These are phyloP conservation scores for Atta texana DNA, from an alignment of 1,140 invertebrate genomes.

Conservation along the genomic window DNA sequence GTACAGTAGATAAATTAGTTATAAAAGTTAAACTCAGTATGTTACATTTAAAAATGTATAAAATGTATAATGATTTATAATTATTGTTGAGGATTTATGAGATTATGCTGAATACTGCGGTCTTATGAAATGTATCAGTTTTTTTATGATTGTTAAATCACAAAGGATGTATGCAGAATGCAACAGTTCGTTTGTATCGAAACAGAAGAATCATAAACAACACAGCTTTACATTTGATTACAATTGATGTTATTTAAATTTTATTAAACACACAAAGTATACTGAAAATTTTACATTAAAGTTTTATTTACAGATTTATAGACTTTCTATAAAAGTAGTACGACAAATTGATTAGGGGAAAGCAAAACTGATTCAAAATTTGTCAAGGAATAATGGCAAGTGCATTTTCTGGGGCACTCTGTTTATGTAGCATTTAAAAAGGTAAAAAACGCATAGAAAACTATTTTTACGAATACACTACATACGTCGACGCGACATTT, in stretches of 20 bases:
- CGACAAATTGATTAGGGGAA: background rate
- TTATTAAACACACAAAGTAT: background rate
- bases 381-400: background rate
- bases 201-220: background rate
- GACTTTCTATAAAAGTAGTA: background rate
- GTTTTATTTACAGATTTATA: background rate
- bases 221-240: background rate
- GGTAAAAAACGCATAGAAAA: slow-evolving; percentile 53
- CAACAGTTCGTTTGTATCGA: background rate
- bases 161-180: background rate
- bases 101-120: background rate
- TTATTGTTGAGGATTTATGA: slow-evolving; percentile 1
- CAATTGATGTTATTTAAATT: background rate
- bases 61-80: background rate
- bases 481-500: slow-evolving; percentile 51
- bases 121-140: background rate
- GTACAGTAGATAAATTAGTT: slow-evolving; percentile 22
- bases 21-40: slow-evolving; percentile 29
- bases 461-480: slow-evolving; percentile 46
- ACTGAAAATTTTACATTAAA: background rate
- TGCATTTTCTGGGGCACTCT: background rate
- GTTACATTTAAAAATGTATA: slow-evolving; percentile 12
- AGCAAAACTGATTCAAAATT: background rate
- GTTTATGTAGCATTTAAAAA: slow-evolving; percentile 39
- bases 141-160: background rate